Evolutionary conservation across 2,113 vertebrate genomes (phyloP), one percentile per base, ranked within the genome.

Genomic region (Gracilinanus agilis): DNA sequence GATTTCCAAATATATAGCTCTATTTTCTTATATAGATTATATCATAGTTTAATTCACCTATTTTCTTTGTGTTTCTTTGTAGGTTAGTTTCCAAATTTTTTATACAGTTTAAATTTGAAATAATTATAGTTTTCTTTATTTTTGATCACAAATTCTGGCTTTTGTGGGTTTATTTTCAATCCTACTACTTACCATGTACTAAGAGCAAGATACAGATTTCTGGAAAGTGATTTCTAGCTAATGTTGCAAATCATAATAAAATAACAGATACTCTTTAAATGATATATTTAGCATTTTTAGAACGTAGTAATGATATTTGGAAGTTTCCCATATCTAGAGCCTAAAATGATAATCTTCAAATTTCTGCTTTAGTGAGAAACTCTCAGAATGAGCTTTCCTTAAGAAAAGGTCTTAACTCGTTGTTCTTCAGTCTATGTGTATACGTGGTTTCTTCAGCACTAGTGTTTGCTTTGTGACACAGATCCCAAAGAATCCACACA

Each of bases 171-270:
- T n/a, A n/a, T n/a, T 67, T 67, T 67, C 34, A 34, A 67, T n/a
- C 29, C 10, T n/a, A n/a, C 12, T 34, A 67, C 34, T 67, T 93
- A n/a, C n/a, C n/a, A n/a, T n/a, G n/a, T n/a, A n/a, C 9, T 56
- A 49, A 90, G 34, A 34, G 92, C 44, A 58, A n/a, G 53, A 91
- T 88, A 67, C 92, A 94, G 58, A 75, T 19, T 92, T 92, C 54
- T 61, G 67, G 94, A 88, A 90, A 94, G 88, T 58, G 54, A 44
- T 92, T 96, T 90, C 90, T 96, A 95, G 29, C 88, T 93, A 94
- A 49, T 61, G 12, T 9, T 25, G 1, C 90, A 90, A 83, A 92
- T 95, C 8, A 92, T 92, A 92, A 92, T 92, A 93, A 88, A 53
- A 44, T 24, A 88, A 24, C 5, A 40, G 29, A 34, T 89, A 1